phyloP scores from a whole-genome alignment of 2,113 vertebrate species.

The Actinemys pallida region DNA sequence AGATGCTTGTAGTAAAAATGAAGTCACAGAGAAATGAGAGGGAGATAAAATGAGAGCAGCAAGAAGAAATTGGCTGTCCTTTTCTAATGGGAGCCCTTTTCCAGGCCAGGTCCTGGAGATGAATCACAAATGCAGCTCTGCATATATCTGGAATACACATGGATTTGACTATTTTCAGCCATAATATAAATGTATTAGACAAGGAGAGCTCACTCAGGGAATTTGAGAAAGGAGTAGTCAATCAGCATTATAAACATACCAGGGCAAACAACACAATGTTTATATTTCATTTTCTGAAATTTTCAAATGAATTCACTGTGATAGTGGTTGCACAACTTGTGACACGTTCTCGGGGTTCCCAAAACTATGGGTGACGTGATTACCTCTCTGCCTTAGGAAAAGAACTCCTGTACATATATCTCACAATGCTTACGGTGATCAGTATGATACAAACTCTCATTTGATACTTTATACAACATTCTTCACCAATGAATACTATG shows the following conservation, averaged over 20 bases:
- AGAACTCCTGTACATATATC: background rate
- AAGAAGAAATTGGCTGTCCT: background rate
- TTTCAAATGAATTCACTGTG: background rate
- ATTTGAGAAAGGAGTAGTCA: background rate
- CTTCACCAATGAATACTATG: background rate
- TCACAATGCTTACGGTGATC: background rate
- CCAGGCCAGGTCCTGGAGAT: background rate
- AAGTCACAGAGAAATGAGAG: background rate
- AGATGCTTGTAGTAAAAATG: background rate
- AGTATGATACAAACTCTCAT: background rate
- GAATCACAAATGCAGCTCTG: background rate
- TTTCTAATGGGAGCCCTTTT: background rate
- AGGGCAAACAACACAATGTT: background rate
- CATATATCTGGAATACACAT: background rate
- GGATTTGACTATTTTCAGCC: background rate
- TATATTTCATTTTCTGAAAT: background rate
- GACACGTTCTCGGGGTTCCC: background rate
- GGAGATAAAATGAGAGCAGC: background rate
- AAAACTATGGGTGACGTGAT: background rate
- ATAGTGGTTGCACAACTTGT: background rate
- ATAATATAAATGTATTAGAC: background rate
- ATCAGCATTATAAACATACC: background rate
- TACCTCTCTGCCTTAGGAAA: background rate
- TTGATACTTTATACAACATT: background rate
- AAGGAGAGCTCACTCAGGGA: background rate